These are phyloP conservation scores for Drosophila meridionalis DNA, from an alignment of 2,888 invertebrate genomes.

Conservation along the genomic window DNA sequence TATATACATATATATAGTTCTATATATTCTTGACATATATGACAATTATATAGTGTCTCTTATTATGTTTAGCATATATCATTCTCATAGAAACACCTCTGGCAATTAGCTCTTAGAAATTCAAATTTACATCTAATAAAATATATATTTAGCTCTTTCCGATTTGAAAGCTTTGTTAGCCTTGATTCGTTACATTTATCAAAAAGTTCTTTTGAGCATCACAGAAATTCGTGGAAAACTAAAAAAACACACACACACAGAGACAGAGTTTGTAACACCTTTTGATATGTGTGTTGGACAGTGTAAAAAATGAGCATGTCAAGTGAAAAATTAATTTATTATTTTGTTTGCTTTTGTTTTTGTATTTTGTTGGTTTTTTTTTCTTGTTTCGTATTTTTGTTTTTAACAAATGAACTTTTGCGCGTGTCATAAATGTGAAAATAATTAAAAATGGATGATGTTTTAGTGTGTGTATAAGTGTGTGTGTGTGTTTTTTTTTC, in stretches of 20 bases:
- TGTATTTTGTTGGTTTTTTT: neutral
- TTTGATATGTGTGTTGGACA: slow-evolving; percentile 11
- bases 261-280: slow-evolving; percentile 1
- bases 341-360: slow-evolving; percentile 15
- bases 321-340: slow-evolving; percentile 45
- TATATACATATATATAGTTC: neutral
- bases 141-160: neutral
- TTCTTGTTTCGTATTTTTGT: slow-evolving; percentile 15
- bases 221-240: neutral
- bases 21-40: neutral
- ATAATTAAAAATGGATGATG: slow-evolving; percentile 66
- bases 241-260: neutral
- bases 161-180: slow-evolving; percentile 1
- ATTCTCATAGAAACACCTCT: too few species aligned
- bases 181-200: neutral
- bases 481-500: slow-evolving; percentile 20
- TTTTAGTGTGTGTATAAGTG: neutral
- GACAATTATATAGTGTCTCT: neutral
- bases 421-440: slow-evolving; percentile 53
- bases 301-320: slow-evolving; percentile 34
- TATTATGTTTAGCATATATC: neutral
- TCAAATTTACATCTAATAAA: slow-evolving; percentile 3
- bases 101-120: neutral
- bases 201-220: neutral
- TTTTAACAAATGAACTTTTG: slow-evolving; percentile 24